These are phyloP conservation scores for Silurus lanzhouensis DNA, from an alignment of 2,797 vertebrate species.

Conservation along the genomic window DNA sequence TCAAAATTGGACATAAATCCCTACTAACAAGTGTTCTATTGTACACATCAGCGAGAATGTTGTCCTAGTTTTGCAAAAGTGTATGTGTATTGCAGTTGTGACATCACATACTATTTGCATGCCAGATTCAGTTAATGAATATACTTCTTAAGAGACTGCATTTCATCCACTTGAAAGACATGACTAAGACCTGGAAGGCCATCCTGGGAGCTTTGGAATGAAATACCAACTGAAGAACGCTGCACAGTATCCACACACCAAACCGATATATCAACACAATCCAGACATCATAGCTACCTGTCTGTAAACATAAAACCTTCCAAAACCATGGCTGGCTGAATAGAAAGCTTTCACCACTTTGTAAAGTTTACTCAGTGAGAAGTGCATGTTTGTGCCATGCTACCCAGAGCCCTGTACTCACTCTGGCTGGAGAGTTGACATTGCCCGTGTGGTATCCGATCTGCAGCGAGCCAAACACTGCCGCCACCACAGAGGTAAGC, in stretches of 20 bases:
- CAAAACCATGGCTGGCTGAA: constrained; percentile 48
- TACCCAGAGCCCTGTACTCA: constrained; percentile 54
- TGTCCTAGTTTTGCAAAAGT: background rate
- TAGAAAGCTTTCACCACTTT: constrained; percentile 48
- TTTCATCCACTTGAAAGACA: constrained; percentile 55
- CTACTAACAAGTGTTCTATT: background rate
- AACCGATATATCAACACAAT: constrained; percentile 53
- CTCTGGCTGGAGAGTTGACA: constrained; percentile 78
- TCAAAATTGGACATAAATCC: background rate
- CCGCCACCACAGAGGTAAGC: constrained; percentile 73
- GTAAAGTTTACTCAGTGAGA: constrained; percentile 61
- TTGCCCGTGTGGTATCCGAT: constrained; percentile 81
- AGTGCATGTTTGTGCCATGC: constrained; percentile 54
- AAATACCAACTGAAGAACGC: constrained; percentile 27
- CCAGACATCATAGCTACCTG: constrained; percentile 57
- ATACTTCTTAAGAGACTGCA: constrained; percentile 31
- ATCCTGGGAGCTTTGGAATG: constrained; percentile 38
- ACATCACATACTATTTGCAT: constrained; percentile 16
- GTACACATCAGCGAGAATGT: background rate
- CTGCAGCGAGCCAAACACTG: constrained; percentile 78
- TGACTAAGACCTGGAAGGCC: constrained; percentile 54
- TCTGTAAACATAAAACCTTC: constrained; percentile 47
- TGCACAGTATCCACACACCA: constrained; percentile 48
- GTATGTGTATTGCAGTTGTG: background rate
- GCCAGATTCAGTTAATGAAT: constrained; percentile 29